These are phyloP conservation scores for Phodopus roborovskii DNA, from an alignment of 2,113 vertebrate genomes.

Conservation along the genomic window DNA sequence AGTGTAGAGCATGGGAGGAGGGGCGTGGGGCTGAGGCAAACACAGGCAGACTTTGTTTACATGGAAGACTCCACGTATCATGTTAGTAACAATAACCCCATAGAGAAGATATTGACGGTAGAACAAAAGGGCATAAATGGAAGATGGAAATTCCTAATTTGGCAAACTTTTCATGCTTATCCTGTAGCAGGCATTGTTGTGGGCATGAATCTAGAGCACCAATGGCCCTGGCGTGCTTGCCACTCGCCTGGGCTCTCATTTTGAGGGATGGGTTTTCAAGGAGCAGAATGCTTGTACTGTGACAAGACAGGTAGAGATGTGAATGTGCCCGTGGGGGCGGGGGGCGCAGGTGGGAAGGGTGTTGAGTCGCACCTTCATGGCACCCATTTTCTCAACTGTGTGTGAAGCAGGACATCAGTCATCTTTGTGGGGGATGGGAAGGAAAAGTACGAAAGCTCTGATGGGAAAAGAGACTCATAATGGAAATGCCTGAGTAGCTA, in stretches of 20 bases:
- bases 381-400: background rate
- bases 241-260: background rate
- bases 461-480: background rate
- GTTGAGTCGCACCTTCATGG: background rate
- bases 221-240: too few relatives aligned
- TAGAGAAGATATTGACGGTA: background rate
- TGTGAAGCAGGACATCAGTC: background rate
- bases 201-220: rapidly evolving
- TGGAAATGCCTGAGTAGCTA: background rate
- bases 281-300: background rate
- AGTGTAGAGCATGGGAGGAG: background rate
- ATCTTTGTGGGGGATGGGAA: background rate
- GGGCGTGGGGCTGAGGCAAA: background rate
- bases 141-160: background rate
- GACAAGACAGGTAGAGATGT: too few relatives aligned
- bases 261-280: background rate
- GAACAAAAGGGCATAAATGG: background rate
- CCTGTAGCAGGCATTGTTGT: rapidly evolving
- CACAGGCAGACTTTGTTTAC: background rate
- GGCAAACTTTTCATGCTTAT: background rate
- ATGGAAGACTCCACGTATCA: background rate
- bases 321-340: background rate
- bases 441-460: too few relatives aligned
- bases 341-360: background rate
- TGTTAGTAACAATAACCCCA: background rate